phyloP scores from a whole-genome alignment of 2,113 vertebrate species.

The Atlantisia rogersi region DNA sequence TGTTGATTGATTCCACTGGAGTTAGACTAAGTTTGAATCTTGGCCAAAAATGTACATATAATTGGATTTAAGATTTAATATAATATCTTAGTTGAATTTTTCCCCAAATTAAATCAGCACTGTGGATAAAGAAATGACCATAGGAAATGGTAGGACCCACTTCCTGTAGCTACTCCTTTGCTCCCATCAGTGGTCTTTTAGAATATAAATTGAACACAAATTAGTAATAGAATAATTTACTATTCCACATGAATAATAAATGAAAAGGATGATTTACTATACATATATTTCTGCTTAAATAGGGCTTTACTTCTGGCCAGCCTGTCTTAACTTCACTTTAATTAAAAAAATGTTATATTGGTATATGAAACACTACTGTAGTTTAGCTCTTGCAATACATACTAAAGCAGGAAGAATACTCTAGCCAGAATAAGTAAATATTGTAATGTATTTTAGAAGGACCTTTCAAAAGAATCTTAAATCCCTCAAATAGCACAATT shows the following conservation, averaged over 20 bases:
- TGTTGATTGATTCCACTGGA: background rate
- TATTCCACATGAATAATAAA: conserved; percentile 57
- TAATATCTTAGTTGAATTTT: background rate
- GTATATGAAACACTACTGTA: background rate
- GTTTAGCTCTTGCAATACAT: background rate
- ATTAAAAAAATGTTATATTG: conserved; percentile 33
- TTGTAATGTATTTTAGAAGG: background rate
- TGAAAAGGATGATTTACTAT: conserved; percentile 36
- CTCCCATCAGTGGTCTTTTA: conserved; percentile 1
- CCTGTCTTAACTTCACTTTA: conserved; percentile 20
- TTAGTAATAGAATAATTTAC: conserved; percentile 58
- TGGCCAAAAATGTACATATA: background rate
- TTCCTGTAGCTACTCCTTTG: conserved; percentile 34
- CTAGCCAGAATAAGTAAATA: background rate
- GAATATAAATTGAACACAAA: conserved; percentile 50
- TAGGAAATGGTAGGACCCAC: conserved; percentile 19
- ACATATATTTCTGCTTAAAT: conserved; percentile 30
- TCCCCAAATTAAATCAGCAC: background rate
- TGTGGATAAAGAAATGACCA: background rate
- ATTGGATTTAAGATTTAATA: background rate
- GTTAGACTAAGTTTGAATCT: background rate
- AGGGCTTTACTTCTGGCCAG: background rate
- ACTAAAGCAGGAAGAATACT: background rate
- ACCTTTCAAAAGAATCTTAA: background rate
- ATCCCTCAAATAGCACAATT: background rate